Percentiles rank a stretch among this genome's conserved stretches.
phyloP scores from a whole-genome alignment of 2,797 vertebrate species.

The Rhodeus uyekii region DNA sequence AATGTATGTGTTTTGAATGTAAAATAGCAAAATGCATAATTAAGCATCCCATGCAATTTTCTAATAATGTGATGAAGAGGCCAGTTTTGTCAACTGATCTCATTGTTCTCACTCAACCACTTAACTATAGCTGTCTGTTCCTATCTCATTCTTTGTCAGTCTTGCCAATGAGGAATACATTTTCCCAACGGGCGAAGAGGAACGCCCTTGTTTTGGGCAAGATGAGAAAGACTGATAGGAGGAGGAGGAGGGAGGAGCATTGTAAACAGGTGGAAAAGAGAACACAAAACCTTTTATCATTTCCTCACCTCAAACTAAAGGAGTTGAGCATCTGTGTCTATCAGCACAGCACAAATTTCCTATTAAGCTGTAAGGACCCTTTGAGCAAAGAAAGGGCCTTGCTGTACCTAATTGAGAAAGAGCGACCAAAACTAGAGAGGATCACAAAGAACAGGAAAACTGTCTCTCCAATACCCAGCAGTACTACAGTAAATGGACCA shows the following conservation, averaged over 20 bases:
- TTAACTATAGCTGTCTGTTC: constrained; percentile 40
- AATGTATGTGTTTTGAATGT: background rate
- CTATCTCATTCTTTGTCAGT: constrained; percentile 64
- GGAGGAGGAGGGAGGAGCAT: constrained; percentile 74
- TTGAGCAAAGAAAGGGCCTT: constrained; percentile 71
- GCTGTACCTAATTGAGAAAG: constrained; percentile 68
- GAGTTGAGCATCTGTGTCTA: constrained; percentile 71
- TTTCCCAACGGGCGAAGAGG: constrained; percentile 79
- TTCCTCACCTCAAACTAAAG: constrained; percentile 68
- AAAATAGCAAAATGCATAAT: background rate
- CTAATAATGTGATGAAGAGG: background rate
- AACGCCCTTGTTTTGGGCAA: constrained; percentile 74
- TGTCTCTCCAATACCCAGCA: background rate
- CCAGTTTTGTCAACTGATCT: background rate
- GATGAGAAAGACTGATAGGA: constrained; percentile 70
- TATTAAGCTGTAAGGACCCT: constrained; percentile 74
- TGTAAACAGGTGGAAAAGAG: constrained; percentile 62
- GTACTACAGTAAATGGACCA: background rate
- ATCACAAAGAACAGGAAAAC: constrained; percentile 21
- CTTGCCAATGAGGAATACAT: constrained; percentile 78
- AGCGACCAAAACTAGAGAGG: constrained; percentile 53
- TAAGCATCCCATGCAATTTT: background rate
- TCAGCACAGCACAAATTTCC: constrained; percentile 75
- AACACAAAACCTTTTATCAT: constrained; percentile 47
- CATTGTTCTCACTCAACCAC: background rate